Base-by-base conservation (phyloP, 2,888 invertebrate species). In the Punctoribates punctum region DNA sequence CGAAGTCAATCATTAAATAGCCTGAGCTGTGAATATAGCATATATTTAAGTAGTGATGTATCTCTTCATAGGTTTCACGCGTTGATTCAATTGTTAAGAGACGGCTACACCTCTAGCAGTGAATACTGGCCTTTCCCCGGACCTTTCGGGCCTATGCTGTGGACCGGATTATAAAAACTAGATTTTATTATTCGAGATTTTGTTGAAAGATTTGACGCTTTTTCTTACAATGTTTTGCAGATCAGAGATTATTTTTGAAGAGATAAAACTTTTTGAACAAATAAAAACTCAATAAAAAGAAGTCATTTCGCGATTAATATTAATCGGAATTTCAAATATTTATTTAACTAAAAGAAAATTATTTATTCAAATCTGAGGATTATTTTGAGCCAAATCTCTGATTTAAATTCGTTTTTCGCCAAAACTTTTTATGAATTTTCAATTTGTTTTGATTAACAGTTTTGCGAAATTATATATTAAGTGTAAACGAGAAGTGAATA, bases 31-130 rank as follows among this genome's bases (percentile, higher is more conserved):
- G 60, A 60, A 27, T 60, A 60, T 15, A 25, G 60, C 15, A 60
- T 60, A 29, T 60, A 29, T 60, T 60, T 60, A 60, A 60, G 60
- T 27, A 60, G 60, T 60, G 60, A 60, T 60, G 60, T 60, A 60
- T 60, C 20, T 29, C 27, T 60, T 60, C 29, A 29, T 27, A 60
- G 29, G 25, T 20, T 27, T 60, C 29, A 60, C 60, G 60, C 29
- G 60, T 60, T 60, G 60, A 60, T 60, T 60, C 60, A 60, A 60
- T 60, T 60, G 60, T 60, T 60, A 27, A 60, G 51, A 51, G 51
- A 42, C 51, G 51, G 51, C 51, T 51, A 51, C 51, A 51, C 51
- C 51, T 51, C 20, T 9, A 6, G 20, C n/a, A 51, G 2, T 20
- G n/a, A 51, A n/a, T 6, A 17, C 20, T 51, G 51, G 17, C 20